Percentiles rank a stretch among this genome's conserved stretches.
phyloP scores from a whole-genome alignment of 2,113 vertebrate genomes.

The Haliaeetus leucogaster region DNA sequence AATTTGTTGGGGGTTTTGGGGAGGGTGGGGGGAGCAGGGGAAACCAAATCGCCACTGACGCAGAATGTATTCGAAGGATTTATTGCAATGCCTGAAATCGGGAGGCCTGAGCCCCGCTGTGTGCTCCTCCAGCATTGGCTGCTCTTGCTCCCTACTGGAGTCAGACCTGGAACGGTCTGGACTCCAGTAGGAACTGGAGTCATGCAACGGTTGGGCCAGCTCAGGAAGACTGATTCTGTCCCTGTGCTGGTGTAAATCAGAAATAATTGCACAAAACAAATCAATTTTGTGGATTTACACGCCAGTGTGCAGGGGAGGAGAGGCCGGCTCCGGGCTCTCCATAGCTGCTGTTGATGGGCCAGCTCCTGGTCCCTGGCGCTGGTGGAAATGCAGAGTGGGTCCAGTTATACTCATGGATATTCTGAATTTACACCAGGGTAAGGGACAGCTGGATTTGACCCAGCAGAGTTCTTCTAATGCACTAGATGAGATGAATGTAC shows the following conservation, averaged over 20 bases:
- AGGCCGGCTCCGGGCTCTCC: rapidly evolving
- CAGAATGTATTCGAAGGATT: not conserved
- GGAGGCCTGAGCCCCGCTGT: not conserved
- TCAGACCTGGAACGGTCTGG: not conserved
- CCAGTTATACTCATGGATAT: not conserved
- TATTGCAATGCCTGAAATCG: not conserved
- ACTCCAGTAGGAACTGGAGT: not conserved
- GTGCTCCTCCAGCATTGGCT: not conserved
- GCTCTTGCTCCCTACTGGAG: not conserved
- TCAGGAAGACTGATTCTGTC: not conserved
- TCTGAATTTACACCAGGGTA: not conserved
- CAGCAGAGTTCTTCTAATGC: not conserved
- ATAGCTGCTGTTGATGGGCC: not conserved
- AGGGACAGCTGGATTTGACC: not conserved
- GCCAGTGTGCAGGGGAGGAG: not conserved
- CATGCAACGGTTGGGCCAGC: rapidly evolving
- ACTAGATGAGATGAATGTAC: slow-evolving; percentile 22
- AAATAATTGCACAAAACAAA: not conserved
- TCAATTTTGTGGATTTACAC: rapidly evolving
- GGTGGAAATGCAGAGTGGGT: not conserved
- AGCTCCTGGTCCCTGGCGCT: rapidly evolving
- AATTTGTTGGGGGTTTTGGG: not conserved
- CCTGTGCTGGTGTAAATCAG: not conserved
- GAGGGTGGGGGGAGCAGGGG: not conserved
- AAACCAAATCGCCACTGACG: not conserved